Base-by-base conservation (phyloP, 1,140 invertebrate genomes). In the Trissolcus basalis region DNA sequence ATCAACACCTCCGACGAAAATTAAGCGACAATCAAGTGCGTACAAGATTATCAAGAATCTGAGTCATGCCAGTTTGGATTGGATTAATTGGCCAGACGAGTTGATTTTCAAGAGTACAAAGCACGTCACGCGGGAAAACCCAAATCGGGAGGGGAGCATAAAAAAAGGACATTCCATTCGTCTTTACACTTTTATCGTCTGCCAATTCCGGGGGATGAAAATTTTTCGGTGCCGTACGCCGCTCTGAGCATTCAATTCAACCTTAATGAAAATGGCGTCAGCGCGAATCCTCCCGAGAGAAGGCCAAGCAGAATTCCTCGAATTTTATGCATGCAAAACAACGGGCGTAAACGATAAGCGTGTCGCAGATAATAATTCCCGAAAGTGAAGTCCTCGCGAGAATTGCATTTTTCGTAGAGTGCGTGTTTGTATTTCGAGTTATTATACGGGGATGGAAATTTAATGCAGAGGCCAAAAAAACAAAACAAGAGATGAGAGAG, bases 321-420 rank as follows among this genome's bases (percentile, higher is more conserved):
- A 68, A 69, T 77, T 77, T 77, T 67, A 63, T 35, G 63, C 68
- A 72, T 64, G 54, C 68, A 68, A 68, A 68, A 72, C 74, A 77
- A 68, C 56, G 53, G 53, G 51, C 60, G 72, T 39, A 50, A 73
- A 73, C 51, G 59, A 49, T 55, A 72, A 53, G 56, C 55, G 50
- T 71, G 67, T 56, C 51, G 60, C 61, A 55, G 13, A 59, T 39
- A 67, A 81, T 82, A 81, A 79, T 84, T 80, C 75, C 56, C 41
- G 56, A 47, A 81, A 77, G 72, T 49, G 54, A 63, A 47, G 35
- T 11, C 50, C 55, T 78, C 69, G 49, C 61, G 35, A 60, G 65
- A 72, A 81, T 80, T 77, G 65, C 63, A 59, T 77, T 77, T 49
- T 70, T 61, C 49, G 41, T 54, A 27, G n/a, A 33, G 36, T 36